phyloP scores from a whole-genome alignment of 2,888 invertebrate species.

The Syrista parreyssii region DNA sequence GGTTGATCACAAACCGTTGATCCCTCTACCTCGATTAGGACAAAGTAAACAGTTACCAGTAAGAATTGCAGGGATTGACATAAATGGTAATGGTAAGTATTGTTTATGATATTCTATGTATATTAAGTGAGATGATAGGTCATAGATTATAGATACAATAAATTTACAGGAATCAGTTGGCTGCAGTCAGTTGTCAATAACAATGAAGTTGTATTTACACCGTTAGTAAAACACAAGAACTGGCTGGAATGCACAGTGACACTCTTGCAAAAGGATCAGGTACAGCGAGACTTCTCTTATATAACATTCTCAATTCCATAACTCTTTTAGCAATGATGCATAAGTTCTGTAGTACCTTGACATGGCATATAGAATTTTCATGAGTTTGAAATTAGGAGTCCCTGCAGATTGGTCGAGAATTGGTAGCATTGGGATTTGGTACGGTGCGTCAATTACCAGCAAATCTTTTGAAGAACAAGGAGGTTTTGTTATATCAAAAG shows the following conservation, averaged over 20 bases:
- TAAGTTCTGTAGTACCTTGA: not conserved
- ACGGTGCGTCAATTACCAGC: conserved; percentile 36
- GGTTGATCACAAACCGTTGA: conserved; percentile 70
- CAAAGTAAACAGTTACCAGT: conserved; percentile 69
- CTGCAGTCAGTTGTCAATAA: conserved; percentile 70
- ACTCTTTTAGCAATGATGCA: not conserved
- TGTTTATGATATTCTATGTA: not conserved
- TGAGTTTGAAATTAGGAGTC: conserved; percentile 55
- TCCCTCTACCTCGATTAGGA: conserved; percentile 70
- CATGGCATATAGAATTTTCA: conserved; percentile 1
- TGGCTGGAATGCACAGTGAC: conserved; percentile 64
- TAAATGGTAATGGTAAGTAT: conserved; percentile 65
- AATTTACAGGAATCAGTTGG: conserved; percentile 69
- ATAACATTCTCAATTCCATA: conserved; percentile 5
- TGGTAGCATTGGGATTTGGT: conserved; percentile 66
- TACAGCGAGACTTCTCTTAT: not conserved
- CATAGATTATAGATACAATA: not conserved
- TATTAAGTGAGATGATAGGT: not conserved
- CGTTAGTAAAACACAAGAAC: conserved; percentile 63
- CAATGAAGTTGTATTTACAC: conserved; percentile 68
- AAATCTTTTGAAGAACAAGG: conserved; percentile 55
- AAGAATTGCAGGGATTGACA: conserved; percentile 68
- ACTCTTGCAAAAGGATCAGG: conserved; percentile 8
- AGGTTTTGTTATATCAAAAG: conserved; percentile 62
- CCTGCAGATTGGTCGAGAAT: conserved; percentile 69